These are phyloP conservation scores for Lasioglossum villosulum DNA, from an alignment of 2,888 invertebrate species.

Conservation along the genomic window DNA sequence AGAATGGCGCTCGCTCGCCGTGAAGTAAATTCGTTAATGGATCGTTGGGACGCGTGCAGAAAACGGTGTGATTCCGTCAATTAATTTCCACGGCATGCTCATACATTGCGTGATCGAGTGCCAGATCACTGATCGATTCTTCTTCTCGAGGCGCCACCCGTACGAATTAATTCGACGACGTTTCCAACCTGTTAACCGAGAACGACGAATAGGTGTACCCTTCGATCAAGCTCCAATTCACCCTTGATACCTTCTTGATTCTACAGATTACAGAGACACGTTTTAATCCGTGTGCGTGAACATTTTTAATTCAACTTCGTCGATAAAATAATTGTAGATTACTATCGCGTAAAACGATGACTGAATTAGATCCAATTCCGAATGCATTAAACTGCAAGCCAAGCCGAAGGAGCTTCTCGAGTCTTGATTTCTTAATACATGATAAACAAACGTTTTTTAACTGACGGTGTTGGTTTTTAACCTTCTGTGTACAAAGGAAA, in stretches of 20 bases:
- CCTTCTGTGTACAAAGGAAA: background rate
- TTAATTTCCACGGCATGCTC: background rate
- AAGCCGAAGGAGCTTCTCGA: background rate
- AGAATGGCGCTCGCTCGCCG: background rate
- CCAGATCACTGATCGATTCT: background rate
- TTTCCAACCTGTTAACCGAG: background rate
- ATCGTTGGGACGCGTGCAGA: background rate
- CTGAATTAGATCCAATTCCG: too few species aligned
- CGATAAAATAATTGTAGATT: too few species aligned
- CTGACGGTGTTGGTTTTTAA: background rate
- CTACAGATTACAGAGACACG: too few species aligned
- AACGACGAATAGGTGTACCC: background rate
- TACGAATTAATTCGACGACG: background rate
- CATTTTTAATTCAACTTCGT: too few species aligned
- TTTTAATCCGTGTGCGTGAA: too few species aligned
- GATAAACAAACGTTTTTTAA: background rate
- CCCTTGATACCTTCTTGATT: too few species aligned
- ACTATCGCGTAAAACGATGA: too few species aligned
- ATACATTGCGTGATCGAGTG: background rate
- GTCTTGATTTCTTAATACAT: background rate
- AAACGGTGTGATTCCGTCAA: background rate
- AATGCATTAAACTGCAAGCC: too few species aligned
- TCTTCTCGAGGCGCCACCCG: background rate
- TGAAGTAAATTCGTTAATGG: slow-evolving; percentile 5
- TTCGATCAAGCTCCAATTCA: background rate